Evolutionary conservation across 1,140 invertebrate genomes (phyloP).

Genomic region (Holcopasites calliopsidis): DNA sequence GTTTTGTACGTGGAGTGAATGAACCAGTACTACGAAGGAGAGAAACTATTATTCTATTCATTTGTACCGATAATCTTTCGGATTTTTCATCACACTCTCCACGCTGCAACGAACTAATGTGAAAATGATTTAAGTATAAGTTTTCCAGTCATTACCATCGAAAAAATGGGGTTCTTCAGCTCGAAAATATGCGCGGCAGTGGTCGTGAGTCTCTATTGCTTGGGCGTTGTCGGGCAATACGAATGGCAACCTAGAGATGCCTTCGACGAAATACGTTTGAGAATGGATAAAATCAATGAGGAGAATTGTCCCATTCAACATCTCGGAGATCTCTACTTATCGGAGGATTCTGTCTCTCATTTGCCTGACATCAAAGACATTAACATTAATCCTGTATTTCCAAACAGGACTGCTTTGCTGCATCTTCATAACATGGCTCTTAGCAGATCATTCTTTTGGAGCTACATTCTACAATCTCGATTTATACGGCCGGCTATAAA

Average conservation of each 20-base stretch:
- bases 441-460: slow-evolving; percentile 96
- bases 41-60: not conserved
- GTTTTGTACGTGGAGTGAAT: not conserved
- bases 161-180: slow-evolving; percentile 1
- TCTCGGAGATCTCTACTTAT: slow-evolving; percentile 90
- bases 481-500: slow-evolving; percentile 94
- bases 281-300: slow-evolving; percentile 88
- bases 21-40: not conserved
- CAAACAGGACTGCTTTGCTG: slow-evolving; percentile 94
- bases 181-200: not conserved
- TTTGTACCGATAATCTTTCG: not conserved
- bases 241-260: slow-evolving; percentile 93
- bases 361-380: slow-evolving; percentile 96
- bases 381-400: slow-evolving; percentile 96
- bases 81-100: not conserved
- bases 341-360: slow-evolving; percentile 91
- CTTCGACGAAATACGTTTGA: slow-evolving; percentile 92
- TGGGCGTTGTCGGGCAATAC: slow-evolving; percentile 89
- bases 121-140: not conserved
- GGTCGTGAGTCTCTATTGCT: slow-evolving; percentile 58
- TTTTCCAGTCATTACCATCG: not conserved
- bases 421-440: slow-evolving; percentile 98
- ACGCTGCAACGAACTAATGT: not conserved
- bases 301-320: slow-evolving; percentile 95
- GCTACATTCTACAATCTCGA: slow-evolving; percentile 95